Base-by-base conservation (phyloP, 1,140 invertebrate species). In the Platyscapa corneri region DNA sequence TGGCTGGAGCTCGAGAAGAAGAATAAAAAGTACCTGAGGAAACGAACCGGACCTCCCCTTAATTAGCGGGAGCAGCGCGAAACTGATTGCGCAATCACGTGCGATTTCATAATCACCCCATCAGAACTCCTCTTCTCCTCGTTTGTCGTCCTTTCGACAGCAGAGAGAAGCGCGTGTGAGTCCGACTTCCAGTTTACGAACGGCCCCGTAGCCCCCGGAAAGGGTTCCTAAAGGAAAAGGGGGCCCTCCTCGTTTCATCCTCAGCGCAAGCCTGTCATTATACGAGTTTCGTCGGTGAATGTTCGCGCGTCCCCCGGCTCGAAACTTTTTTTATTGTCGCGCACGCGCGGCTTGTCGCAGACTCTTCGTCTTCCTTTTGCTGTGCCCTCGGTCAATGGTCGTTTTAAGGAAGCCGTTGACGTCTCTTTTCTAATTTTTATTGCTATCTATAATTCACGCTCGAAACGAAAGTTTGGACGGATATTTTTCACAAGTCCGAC, bases 31-130 rank as follows among this genome's bases (percentile, higher is more conserved):
- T 14, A 23, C 1, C 3, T 8, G 23, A 12, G 81, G 67, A 60
- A 82, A 72, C 79, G 79, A 53, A 42, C 8, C 32, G 32, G 23
- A 14, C 56, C 82, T 75, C 72, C 82, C 72, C 82, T 65, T 65
- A 83, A 83, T 83, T 83, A 76, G 82, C 72, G 20, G 53, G 37
- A 56, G 65, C 32, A 42, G 53, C 56, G 56, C 56, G 23, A 60
- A 60, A 60, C 70, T 74, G 53, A 76, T 75, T 83, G 82, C 53
- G 39, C 56, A 83, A 83, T 83, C 56, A 83, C 23, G 27, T 56
- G 72, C 72, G 34, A 76, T 83, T 64, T 76, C 82, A 76, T 83
- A 83, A 83, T 83, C 72, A 83, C 72, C 82, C 64, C 81, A 75
- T 82, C 81, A 75, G 39, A 42, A 27, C 30, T 46, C n/a, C 39